Conservation (phyloP, 2,888 invertebrate genomes). For the Alitta virens region DNA sequence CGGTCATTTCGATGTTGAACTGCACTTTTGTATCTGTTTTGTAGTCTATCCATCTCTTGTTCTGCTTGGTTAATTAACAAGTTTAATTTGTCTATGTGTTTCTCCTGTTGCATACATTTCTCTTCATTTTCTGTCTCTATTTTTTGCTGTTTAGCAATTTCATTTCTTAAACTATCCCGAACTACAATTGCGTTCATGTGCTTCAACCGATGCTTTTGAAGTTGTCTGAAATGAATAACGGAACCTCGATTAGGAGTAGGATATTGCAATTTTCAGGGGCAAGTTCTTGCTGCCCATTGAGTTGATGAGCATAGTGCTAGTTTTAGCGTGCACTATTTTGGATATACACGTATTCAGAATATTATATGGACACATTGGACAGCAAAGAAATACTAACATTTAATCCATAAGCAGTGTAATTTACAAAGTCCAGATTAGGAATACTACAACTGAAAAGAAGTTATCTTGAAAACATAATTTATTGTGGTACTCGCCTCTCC, state of each 20-base stretch:
- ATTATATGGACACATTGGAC: no score
- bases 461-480: no score
- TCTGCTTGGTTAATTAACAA: slow-evolving; percentile 56
- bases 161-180: slow-evolving; percentile 54
- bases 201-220: slow-evolving; percentile 54
- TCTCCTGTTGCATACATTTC: slow-evolving; percentile 53
- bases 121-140: slow-evolving; percentile 52
- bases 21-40: slow-evolving; percentile 53
- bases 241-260: no score
- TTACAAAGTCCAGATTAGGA: no score
- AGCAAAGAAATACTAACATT: no score
- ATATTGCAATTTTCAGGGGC: no score
- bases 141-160: slow-evolving; percentile 53
- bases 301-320: no score
- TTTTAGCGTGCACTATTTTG: no score
- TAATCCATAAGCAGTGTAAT: no score
- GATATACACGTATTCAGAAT: no score
- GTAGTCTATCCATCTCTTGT: slow-evolving; percentile 53
- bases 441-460: no score
- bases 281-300: no score
- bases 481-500: slow-evolving; percentile 53
- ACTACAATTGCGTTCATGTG: slow-evolving; percentile 52
- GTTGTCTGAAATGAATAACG: slow-evolving; percentile 35
- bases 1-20: slow-evolving; percentile 55
- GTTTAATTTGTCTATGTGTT: slow-evolving; percentile 56